A percentile compares a stretch with the other conserved stretches of the same genome.
These are phyloP conservation scores for Siderastrea radians DNA, from an alignment of 92 coral and sea anemone genomes.

Conservation along the genomic window DNA sequence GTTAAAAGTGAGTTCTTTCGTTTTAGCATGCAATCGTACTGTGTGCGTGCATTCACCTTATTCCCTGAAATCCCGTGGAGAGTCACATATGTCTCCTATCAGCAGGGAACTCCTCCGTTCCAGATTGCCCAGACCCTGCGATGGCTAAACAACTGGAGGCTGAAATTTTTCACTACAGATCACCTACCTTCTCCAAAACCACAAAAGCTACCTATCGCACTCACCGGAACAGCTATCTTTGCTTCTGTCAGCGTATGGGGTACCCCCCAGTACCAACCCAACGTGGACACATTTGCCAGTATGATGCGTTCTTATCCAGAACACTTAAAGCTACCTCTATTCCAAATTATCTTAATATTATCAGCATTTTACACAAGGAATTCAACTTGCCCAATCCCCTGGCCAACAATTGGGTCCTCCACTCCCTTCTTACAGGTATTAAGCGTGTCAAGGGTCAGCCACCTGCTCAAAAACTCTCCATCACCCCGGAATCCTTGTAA, in stretches of 20 bases:
- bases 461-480: conserved; percentile 5
- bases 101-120: not conserved
- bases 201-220: no score
- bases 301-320: conserved; percentile 29
- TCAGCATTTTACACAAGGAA: conserved; percentile 14
- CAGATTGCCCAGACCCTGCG: not conserved
- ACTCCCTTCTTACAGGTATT: not conserved
- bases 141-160: conserved; percentile 14
- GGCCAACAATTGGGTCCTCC: no score
- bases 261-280: conserved; percentile 30
- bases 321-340: conserved; percentile 21
- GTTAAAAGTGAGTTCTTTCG: no score
- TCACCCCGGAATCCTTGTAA: not conserved
- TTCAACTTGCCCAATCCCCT: no score
- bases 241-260: conserved; percentile 26
- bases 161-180: no score
- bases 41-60: no score
- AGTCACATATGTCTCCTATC: not conserved
- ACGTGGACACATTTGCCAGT: conserved; percentile 32
- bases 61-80: no score
- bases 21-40: no score
- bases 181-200: no score
- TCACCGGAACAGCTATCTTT: conserved; percentile 30
- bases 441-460: conserved; percentile 18
- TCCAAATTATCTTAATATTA: conserved; percentile 25